Evolutionary conservation across 2,797 vertebrate genomes (phyloP), one percentile per base, ranked within the genome.

Genomic region (Pogoniulus pusillus): DNA sequence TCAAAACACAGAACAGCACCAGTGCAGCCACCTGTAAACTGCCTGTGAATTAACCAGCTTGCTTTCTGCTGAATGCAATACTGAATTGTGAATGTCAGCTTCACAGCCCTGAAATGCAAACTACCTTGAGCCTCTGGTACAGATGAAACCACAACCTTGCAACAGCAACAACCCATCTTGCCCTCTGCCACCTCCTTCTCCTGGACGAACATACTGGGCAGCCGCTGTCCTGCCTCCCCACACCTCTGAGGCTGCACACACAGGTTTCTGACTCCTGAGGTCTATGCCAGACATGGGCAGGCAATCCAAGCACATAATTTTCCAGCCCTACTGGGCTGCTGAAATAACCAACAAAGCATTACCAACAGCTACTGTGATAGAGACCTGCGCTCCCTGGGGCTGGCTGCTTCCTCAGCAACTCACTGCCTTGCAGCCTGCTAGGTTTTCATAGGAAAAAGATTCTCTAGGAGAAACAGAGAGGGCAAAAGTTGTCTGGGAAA

Each of bases 131-230:
- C 37, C 30, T 78, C 8, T 30, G 19, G 10, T 26, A 49, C 23
- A 34, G 69, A n/a, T 16, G 37, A 82, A 85, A 45, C 16, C 34
- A 74, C 26, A 47, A 24, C 34, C 92, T 43, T 69, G 79, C 65
- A 74, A 35, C 26, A 68, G 43, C 91, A 80, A 10, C 62, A 60
- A 45, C 45, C 12, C 18, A 4, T 20, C 59, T 65, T 58, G 10
- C 20, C 35, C 65, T 39, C 16, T 53, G 39, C 58, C 39, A 14
- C 19, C 20, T 79, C 26, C 45, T 66, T 14, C 39, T 81, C 54
- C 60, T 39, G 23, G 8, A 71, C 37, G 45, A 26, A 29, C 2
- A 5, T 0, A 0, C 9, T 18, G 49, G 49, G 54, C 41, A 85
- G 39, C 30, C 43, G 53, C 57, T 81, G 47, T 20, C 49, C 30